A percentile compares a stretch with the other conserved stretches of the same genome.
phyloP scores from a whole-genome alignment of 2,797 vertebrate genomes.

The Staurois parvus region DNA sequence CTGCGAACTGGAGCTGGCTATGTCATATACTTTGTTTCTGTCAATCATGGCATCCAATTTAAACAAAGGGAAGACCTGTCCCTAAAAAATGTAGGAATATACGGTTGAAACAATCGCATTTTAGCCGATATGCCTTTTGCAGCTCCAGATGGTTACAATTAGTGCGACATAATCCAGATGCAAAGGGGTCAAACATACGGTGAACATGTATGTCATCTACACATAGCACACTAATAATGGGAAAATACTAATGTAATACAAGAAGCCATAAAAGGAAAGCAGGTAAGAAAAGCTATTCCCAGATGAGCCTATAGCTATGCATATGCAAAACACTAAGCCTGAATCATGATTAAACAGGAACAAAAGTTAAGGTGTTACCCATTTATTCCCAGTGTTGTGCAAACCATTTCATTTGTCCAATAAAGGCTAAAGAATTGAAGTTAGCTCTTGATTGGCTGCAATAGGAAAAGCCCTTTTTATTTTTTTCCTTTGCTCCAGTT shows the following conservation, averaged over 20 bases:
- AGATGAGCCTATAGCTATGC: not conserved
- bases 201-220: not conserved
- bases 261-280: not conserved
- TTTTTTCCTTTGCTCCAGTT: not conserved
- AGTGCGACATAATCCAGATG: not conserved
- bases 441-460: not conserved
- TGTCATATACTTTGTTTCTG: not conserved
- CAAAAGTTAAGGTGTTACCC: not conserved
- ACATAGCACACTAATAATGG: not conserved
- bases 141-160: conserved; percentile 21
- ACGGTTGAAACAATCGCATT: not conserved
- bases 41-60: not conserved
- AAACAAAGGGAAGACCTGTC: not conserved
- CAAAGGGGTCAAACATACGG: not conserved
- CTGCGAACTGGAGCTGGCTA: not conserved
- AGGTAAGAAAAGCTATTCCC: not conserved
- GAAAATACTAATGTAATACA: not conserved
- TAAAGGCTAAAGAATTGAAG: not conserved
- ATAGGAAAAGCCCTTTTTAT: no score
- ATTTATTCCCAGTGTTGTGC: not conserved
- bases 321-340: not conserved
- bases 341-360: not conserved
- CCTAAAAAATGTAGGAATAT: not conserved
- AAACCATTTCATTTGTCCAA: not conserved
- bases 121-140: not conserved